Evolutionary conservation across 1,140 invertebrate genomes (phyloP).

Genomic region (Brachionus manjavacas): DNA sequence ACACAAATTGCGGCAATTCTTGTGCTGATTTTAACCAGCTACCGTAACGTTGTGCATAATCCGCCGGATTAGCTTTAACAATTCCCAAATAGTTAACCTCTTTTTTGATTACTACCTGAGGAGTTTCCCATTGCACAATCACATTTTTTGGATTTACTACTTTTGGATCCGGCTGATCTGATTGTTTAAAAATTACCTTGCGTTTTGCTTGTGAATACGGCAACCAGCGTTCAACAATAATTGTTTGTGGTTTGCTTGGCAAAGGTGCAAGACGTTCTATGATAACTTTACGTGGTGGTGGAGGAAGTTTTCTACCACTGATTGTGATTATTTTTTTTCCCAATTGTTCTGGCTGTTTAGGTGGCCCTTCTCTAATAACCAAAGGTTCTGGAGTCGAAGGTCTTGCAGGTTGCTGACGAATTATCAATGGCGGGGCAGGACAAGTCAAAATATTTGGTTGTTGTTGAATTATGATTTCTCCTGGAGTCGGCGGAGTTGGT

Average conservation of each 20-base stretch:
- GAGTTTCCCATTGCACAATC: conserved; percentile 35
- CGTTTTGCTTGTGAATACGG: conserved; percentile 29
- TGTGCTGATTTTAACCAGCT: background rate
- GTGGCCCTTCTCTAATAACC: conserved; percentile 28
- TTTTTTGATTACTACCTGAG: conserved; percentile 15
- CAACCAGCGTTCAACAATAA: conserved; percentile 42
- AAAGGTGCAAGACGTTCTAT: conserved; percentile 18
- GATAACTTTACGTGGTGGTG: conserved; percentile 37
- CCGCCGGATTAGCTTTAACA: background rate
- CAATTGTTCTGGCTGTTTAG: background rate
- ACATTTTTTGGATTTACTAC: background rate
- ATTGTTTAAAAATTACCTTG: conserved; percentile 9
- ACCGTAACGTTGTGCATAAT: background rate
- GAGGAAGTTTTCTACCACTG: background rate
- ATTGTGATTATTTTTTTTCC: conserved; percentile 16
- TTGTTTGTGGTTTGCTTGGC: conserved; percentile 26
- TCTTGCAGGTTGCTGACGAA: conserved; percentile 11
- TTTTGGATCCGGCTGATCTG: background rate
- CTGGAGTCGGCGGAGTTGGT: conserved; percentile 37
- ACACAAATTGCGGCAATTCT: conserved; percentile 9
- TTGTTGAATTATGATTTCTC: conserved; percentile 25
- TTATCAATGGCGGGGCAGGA: conserved; percentile 2
- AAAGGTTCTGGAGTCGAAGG: conserved; percentile 33
- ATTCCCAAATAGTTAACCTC: conserved; percentile 25
- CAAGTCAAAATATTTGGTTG: background rate